These are phyloP conservation scores for Phalloptychus januarius DNA, from an alignment of 2,797 vertebrate genomes.

Conservation along the genomic window DNA sequence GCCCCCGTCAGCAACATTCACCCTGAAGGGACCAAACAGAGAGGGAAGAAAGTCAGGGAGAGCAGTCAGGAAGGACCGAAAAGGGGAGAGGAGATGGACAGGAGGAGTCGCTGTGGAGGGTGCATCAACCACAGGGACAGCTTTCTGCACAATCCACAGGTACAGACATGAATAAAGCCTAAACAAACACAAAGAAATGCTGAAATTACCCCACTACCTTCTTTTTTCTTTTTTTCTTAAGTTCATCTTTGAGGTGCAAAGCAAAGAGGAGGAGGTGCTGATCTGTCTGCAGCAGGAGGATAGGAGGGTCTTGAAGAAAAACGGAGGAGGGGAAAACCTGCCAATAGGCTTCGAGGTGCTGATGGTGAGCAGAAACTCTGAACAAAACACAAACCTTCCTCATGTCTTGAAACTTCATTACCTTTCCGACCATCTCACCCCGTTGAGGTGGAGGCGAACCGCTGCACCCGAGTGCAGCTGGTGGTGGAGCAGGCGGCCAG, in stretches of 20 bases:
- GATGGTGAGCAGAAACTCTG: constrained; percentile 66
- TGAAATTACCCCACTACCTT: not conserved
- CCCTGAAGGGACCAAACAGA: constrained; percentile 34
- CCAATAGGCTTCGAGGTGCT: constrained; percentile 87
- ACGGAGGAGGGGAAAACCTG: constrained; percentile 82
- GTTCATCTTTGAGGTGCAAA: constrained; percentile 82
- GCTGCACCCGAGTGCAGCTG: constrained; percentile 79
- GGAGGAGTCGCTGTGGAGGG: constrained; percentile 83
- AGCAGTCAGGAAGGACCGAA: constrained; percentile 48
- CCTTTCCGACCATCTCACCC: no score
- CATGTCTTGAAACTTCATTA: fast-evolving
- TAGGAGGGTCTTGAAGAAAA: constrained; percentile 76
- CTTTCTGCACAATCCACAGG: constrained; percentile 87
- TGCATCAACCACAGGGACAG: constrained; percentile 86
- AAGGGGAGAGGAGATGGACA: constrained; percentile 60
- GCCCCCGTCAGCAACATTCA: not conserved
- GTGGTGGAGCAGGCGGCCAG: constrained; percentile 80
- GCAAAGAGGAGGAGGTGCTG: constrained; percentile 78
- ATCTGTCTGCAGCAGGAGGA: constrained; percentile 87
- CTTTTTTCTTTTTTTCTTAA: constrained; percentile 30
- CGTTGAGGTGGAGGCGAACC: constrained; percentile 84
- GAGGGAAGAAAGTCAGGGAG: constrained; percentile 65
- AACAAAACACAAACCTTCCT: fast-evolving
- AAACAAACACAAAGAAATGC: not conserved
- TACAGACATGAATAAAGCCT: constrained; percentile 30